Conservation (phyloP, 2,113 vertebrate genomes). For the Carassius gibelio region DNA sequence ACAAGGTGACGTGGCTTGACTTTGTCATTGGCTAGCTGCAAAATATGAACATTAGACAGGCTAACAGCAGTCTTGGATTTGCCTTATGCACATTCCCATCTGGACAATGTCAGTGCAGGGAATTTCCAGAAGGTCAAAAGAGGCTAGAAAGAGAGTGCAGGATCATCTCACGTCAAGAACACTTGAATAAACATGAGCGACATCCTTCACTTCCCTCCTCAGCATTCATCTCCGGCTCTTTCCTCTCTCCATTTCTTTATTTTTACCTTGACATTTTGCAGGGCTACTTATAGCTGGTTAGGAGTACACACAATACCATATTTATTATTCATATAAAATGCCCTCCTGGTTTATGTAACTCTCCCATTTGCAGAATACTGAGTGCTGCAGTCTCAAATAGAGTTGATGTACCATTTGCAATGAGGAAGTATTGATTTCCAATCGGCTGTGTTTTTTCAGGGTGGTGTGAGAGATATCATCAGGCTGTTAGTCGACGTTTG, state of each 20-base stretch:
- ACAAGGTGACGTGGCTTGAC: background rate
- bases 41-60: conserved; percentile 18
- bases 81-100: background rate
- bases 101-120: conserved; percentile 24
- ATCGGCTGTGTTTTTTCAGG: conserved; percentile 12
- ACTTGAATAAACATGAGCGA: conserved; percentile 61
- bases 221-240: conserved; percentile 21
- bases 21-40: background rate
- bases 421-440: conserved; percentile 37
- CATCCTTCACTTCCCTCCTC: conserved; percentile 35
- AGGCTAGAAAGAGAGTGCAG: conserved; percentile 19
- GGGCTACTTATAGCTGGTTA: conserved; percentile 55
- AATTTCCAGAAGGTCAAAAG: conserved; percentile 39
- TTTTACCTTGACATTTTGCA: conserved; percentile 40
- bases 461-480: conserved; percentile 42
- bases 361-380: conserved; percentile 37
- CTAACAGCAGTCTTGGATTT: conserved; percentile 11
- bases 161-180: conserved; percentile 35
- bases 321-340: conserved; percentile 55
- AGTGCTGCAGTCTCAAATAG: background rate
- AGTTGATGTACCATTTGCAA: conserved; percentile 30
- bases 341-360: conserved; percentile 37
- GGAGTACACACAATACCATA: conserved; percentile 58
- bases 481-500: conserved; percentile 41
- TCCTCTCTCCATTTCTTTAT: conserved; percentile 11